Evolutionary conservation across 2,797 vertebrate genomes (phyloP), one percentile per base, ranked within the genome.

Genomic region (Enteromius radiatus): DNA sequence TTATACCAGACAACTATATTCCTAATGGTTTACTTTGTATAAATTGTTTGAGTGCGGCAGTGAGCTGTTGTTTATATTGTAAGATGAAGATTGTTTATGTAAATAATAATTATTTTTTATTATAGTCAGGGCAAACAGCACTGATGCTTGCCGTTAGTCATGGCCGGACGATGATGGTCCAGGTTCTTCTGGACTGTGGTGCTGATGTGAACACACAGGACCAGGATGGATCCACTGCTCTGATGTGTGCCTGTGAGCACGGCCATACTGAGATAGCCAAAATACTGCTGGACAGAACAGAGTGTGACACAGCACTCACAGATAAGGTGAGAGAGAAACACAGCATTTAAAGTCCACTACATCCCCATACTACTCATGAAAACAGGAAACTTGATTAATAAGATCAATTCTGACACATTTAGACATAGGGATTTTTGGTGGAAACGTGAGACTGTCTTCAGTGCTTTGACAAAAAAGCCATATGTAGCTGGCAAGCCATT

Each of bases 131-230:
- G 45, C 98, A 97, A 94, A 99, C 98, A 0, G 97, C 97, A 0
- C 93, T 99, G 89, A 98, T 99, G 96, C 94, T 99, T 33, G 97
- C 96, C 1, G 96, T 98, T 49, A 96, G 96, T 91, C 97, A 99
- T 0, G 97, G 97, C 17, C 92, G 97, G 45, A 93, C 94, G 2
- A 96, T 97, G 92, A 98, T 98, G 98, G 97, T 98, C 83, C 95
- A 93, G 69, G 95, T 97, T 11, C 95, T 99, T 73, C 93, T 99
- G 87, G 90, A 93, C 75, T 96, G 95, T 86, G 93, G 90, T 9
- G 95, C 97, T 0, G 95, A 97, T 5, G 91, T 97, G 83, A 98
- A 99, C 90, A 92, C 95, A 80, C 96, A 97, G 91, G 98, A 99
- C 81, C 92, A 94, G 0, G 93, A 97, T 74, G 97, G 97, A 54